These are phyloP conservation scores for Liparis tanakae DNA, from an alignment of 2,797 vertebrate genomes.

Conservation along the genomic window DNA sequence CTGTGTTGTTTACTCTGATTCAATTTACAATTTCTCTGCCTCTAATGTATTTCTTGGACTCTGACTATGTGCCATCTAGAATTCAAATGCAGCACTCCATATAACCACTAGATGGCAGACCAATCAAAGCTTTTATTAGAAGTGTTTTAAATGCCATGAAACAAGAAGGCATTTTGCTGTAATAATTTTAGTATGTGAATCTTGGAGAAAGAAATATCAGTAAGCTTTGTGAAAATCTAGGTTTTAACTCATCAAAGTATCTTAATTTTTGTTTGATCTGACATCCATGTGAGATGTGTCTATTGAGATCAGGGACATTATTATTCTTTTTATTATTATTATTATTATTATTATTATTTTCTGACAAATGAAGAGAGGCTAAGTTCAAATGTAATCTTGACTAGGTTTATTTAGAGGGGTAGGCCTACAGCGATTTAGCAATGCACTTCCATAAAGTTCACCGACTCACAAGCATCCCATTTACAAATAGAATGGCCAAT, in stretches of 20 bases:
- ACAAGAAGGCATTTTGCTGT: too few species aligned
- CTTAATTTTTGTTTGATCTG: neutral
- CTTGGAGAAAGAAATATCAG: too few species aligned
- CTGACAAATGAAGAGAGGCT: neutral
- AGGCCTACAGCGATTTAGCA: neutral
- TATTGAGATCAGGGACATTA: neutral
- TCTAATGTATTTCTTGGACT: neutral
- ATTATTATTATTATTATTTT: neutral
- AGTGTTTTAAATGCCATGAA: neutral
- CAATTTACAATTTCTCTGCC: neutral
- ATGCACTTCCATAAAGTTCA: neutral
- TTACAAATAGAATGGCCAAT: neutral
- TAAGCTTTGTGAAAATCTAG: neutral
- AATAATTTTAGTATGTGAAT: neutral
- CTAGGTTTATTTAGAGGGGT: neutral
- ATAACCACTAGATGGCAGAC: conserved; percentile 63
- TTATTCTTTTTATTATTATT: neutral
- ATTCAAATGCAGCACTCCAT: conserved; percentile 10
- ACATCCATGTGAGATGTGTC: neutral
- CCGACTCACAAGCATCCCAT: neutral
- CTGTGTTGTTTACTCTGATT: neutral
- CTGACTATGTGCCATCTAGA: neutral
- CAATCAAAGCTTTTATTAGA: neutral
- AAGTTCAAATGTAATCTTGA: neutral
- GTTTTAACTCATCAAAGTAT: neutral